Conservation (phyloP, 2,797 vertebrate species). For the Psittacula derbiana region DNA sequence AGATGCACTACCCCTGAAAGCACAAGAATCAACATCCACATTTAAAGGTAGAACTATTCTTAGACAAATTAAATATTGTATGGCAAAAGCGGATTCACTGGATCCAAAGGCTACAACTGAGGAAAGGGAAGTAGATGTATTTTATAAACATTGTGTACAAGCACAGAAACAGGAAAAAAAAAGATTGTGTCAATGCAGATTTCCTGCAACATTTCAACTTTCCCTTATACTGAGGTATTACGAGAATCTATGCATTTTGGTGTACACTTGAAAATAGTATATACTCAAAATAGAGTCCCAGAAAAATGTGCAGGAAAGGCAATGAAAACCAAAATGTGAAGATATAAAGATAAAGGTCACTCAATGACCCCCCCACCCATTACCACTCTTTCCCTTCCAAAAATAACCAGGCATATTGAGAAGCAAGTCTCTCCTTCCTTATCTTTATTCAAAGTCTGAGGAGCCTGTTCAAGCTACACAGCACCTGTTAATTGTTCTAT, state of each 20-base stretch:
- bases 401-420: background rate
- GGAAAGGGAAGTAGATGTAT: background rate
- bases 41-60: background rate
- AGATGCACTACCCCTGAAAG: background rate
- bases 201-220: background rate
- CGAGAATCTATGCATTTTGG: background rate
- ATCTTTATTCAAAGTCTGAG: background rate
- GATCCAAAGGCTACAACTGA: background rate
- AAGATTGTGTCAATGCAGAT: background rate
- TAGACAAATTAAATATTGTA: background rate
- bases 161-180: background rate
- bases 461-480: background rate
- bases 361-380: background rate
- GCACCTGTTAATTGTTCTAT: background rate
- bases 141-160: background rate
- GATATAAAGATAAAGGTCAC: background rate
- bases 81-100: background rate
- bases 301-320: background rate
- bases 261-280: background rate
- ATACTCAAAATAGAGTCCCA: background rate
- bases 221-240: background rate
- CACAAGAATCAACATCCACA: background rate
- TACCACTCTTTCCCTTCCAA: background rate
- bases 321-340: background rate
- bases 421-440: background rate